Evolutionary conservation across 2,797 vertebrate species (phyloP).

Genomic region (Furcifer pardalis): DNA sequence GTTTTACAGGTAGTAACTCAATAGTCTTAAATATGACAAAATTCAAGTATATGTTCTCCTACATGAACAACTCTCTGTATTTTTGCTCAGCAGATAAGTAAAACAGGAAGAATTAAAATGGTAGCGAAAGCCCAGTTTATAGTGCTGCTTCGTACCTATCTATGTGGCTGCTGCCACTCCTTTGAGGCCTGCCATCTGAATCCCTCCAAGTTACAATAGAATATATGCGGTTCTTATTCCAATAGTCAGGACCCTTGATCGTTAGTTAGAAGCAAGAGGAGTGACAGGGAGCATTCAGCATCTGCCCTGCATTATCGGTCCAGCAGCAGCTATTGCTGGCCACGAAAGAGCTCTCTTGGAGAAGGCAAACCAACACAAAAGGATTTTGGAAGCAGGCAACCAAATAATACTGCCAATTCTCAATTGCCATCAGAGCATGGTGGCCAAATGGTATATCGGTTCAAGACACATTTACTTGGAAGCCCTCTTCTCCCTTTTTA

Average conservation of each 20-base stretch:
- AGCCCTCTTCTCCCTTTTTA: background rate
- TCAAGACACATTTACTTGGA: constrained; percentile 10
- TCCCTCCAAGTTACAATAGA: constrained; percentile 5
- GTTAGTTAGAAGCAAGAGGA: background rate
- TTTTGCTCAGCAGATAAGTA: background rate
- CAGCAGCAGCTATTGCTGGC: constrained; percentile 2
- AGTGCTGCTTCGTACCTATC: background rate
- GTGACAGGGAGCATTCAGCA: background rate
- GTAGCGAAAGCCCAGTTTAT: background rate
- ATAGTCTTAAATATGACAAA: background rate
- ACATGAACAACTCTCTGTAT: background rate
- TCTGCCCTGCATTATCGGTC: background rate
- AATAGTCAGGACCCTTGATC: background rate
- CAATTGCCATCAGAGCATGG: background rate
- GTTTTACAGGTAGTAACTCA: background rate
- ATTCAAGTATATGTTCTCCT: constrained; percentile 18
- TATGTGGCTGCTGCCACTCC: background rate
- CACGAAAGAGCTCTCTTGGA: constrained; percentile 3
- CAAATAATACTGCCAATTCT: background rate
- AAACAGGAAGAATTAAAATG: background rate
- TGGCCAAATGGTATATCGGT: constrained; percentile 6
- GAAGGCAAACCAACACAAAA: background rate
- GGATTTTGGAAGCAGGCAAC: background rate
- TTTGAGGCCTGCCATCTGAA: background rate
- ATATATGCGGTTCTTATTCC: background rate